Percentiles rank a stretch among this genome's conserved stretches.
Conservation (phyloP, 2,113 vertebrate species). For the Platichthys flesus region DNA sequence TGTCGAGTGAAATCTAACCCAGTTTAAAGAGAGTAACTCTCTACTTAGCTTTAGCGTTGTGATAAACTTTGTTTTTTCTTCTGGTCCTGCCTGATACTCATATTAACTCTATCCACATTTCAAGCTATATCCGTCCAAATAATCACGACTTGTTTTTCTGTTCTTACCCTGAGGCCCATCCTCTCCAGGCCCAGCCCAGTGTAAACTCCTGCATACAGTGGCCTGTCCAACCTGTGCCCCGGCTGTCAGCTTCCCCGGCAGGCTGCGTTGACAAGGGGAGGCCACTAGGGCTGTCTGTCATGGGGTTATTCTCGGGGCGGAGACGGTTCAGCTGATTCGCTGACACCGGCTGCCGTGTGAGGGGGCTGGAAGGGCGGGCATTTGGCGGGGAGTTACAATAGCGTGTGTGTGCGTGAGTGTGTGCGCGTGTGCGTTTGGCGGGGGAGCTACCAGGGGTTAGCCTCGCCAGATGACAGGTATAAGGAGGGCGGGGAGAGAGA, state of each 20-base stretch:
- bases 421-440: conserved; percentile 73
- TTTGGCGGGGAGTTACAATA: conserved; percentile 68
- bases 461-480: conserved; percentile 81
- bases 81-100: conserved; percentile 13
- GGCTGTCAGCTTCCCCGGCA: conserved; percentile 82
- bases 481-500: conserved; percentile 65
- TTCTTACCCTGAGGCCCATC: conserved; percentile 37
- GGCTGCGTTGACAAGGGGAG: conserved; percentile 80
- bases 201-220: conserved; percentile 61
- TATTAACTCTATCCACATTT: conserved; percentile 9
- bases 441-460: conserved; percentile 78
- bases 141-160: conserved; percentile 23
- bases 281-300: conserved; percentile 85
- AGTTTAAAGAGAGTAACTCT: not conserved
- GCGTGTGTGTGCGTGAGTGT: conserved; percentile 50
- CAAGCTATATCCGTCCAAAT: conserved; percentile 16
- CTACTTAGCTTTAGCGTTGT: conserved; percentile 17
- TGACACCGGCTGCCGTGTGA: conserved; percentile 75
- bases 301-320: conserved; percentile 81
- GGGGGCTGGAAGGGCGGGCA: conserved; percentile 75
- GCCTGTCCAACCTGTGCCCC: conserved; percentile 79
- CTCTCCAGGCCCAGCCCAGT: conserved; percentile 57
- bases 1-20: conserved; percentile 10
- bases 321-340: conserved; percentile 84
- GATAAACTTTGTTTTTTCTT: conserved; percentile 7